Percentiles rank a stretch among this genome's conserved stretches.
Evolutionary conservation across 2,797 vertebrate species (phyloP).

Genomic region (Rhinella marina): DNA sequence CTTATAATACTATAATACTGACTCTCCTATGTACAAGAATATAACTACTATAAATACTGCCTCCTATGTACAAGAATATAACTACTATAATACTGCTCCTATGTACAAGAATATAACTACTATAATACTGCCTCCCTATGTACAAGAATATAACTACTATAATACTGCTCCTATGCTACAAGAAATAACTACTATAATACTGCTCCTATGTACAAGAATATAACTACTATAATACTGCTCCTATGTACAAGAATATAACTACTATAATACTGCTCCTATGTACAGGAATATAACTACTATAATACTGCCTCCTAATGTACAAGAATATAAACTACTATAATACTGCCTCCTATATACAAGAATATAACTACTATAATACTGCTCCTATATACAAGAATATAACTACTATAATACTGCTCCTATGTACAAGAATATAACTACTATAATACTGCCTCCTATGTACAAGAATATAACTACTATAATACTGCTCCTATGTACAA

Average conservation of each 20-base stretch:
- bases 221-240: conserved; percentile 4
- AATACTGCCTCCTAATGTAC: not conserved
- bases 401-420: not conserved
- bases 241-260: conserved; percentile 2
- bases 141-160: conserved; percentile 10
- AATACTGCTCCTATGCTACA: not conserved
- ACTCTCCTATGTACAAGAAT: not conserved
- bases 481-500: no score
- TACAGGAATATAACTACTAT: not conserved
- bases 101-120: not conserved
- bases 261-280: not conserved
- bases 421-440: no score
- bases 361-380: conserved; percentile 19
- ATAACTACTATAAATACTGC: conserved; percentile 4
- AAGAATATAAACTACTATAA: no score
- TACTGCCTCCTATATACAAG: not conserved
- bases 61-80: not conserved
- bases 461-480: no score
- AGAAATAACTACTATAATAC: conserved; percentile 2
- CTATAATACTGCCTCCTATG: no score
- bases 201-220: not conserved
- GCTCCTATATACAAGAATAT: not conserved
- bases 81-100: not conserved
- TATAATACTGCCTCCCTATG: not conserved
- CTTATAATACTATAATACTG: conserved; percentile 3